phyloP scores from a whole-genome alignment of 2,797 vertebrate genomes.

The Sebastes ruberrimus region DNA sequence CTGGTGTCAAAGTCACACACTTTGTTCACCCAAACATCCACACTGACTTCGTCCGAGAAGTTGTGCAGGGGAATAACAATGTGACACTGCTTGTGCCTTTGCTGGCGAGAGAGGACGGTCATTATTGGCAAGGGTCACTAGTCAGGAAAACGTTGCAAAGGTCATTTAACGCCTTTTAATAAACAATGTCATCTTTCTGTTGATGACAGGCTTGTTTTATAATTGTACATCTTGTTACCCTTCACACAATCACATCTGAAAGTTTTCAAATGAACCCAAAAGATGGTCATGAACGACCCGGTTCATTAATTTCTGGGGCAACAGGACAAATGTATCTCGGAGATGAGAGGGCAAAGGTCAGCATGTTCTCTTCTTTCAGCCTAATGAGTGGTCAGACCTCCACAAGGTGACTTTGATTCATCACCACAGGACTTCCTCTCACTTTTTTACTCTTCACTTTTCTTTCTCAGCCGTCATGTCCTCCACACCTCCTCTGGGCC shows the following conservation, averaged over 20 bases:
- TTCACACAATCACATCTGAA: conserved; percentile 1
- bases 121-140: not conserved
- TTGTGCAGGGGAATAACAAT: not conserved
- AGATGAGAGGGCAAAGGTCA: conserved; percentile 46
- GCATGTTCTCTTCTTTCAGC: conserved; percentile 45
- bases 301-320: conserved; percentile 56
- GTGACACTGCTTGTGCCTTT: not conserved
- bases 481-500: conserved; percentile 9
- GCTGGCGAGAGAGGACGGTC: not conserved
- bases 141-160: not conserved
- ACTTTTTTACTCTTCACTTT: conserved; percentile 3
- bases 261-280: conserved; percentile 25
- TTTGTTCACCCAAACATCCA: not conserved
- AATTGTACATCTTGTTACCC: not conserved
- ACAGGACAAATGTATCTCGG: conserved; percentile 41
- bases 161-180: not conserved
- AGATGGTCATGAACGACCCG: not conserved
- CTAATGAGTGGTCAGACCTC: conserved; percentile 69
- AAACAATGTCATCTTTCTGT: not conserved
- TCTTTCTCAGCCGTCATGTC: conserved; percentile 6
- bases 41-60: not conserved
- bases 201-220: not conserved
- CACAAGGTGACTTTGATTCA: conserved; percentile 78
- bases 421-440: conserved; percentile 40
- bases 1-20: not conserved